Evolutionary conservation across 2,888 invertebrate genomes (phyloP).

Genomic region (Eupeodes latifasciatus): DNA sequence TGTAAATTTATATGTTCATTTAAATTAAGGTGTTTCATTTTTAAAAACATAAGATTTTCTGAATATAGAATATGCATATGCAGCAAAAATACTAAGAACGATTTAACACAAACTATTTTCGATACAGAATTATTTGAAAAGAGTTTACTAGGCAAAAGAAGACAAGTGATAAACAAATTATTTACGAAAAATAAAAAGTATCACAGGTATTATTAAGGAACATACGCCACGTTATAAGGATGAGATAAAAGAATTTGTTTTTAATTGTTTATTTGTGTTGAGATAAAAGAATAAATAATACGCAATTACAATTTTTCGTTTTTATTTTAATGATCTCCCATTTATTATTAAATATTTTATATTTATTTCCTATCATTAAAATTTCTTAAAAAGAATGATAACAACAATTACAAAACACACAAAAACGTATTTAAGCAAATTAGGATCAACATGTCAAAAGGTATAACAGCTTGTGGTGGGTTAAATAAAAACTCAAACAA

Average conservation of each 20-base stretch:
- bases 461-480: constrained; percentile 44
- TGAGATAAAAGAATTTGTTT: too few relatives aligned
- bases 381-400: neutral
- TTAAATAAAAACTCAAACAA: constrained; percentile 36
- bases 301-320: neutral
- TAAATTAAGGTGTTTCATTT: neutral
- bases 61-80: neutral
- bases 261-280: too few relatives aligned
- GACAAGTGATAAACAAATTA: too few relatives aligned
- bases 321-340: neutral
- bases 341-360: constrained; percentile 2
- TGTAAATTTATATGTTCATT: neutral
- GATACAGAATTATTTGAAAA: too few relatives aligned
- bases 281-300: too few relatives aligned
- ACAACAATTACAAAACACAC: neutral
- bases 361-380: neutral
- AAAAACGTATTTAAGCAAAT: constrained; percentile 28
- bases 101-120: too few relatives aligned
- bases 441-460: constrained; percentile 47
- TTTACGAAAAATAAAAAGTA: too few relatives aligned
- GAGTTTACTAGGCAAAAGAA: too few relatives aligned
- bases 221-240: too few relatives aligned
- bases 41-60: neutral
- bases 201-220: too few relatives aligned
- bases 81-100: too few relatives aligned